phyloP scores from a whole-genome alignment of 2,888 invertebrate species.

The Erebia palarica region DNA sequence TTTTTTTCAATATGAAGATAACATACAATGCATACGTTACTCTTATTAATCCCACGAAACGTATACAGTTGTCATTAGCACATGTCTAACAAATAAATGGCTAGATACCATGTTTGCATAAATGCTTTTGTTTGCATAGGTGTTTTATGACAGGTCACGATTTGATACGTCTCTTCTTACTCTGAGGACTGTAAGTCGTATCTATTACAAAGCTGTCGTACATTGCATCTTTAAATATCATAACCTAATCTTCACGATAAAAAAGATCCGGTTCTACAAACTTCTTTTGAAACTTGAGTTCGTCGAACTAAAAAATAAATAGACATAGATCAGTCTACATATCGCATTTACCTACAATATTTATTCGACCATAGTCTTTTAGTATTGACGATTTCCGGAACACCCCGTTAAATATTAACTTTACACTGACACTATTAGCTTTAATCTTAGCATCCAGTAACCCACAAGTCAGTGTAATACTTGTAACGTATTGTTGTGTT shows the following conservation, averaged over 20 bases:
- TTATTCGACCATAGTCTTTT: not conserved
- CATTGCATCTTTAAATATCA: not conserved
- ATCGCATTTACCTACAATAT: not conserved
- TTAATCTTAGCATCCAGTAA: too few species aligned
- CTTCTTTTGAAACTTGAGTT: not conserved
- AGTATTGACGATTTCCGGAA: not conserved
- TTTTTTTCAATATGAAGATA: too few species aligned
- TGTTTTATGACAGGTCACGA: conserved; percentile 6
- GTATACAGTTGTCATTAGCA: too few species aligned
- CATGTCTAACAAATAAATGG: too few species aligned
- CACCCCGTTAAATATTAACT: not conserved
- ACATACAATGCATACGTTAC: too few species aligned
- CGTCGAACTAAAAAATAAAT: too few species aligned
- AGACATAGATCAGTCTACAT: too few species aligned
- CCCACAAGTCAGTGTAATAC: too few species aligned
- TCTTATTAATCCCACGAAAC: too few species aligned
- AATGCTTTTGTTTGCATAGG: not conserved
- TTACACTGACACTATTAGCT: not conserved
- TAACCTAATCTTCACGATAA: too few species aligned
- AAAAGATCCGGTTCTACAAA: not conserved
- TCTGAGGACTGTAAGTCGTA: not conserved
- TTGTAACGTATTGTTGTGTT: too few species aligned
- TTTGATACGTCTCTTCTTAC: not conserved
- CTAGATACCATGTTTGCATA: not conserved
- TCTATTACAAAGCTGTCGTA: not conserved